Conservation (phyloP, 2,888 invertebrate species). For the Hermodice carunculata region DNA sequence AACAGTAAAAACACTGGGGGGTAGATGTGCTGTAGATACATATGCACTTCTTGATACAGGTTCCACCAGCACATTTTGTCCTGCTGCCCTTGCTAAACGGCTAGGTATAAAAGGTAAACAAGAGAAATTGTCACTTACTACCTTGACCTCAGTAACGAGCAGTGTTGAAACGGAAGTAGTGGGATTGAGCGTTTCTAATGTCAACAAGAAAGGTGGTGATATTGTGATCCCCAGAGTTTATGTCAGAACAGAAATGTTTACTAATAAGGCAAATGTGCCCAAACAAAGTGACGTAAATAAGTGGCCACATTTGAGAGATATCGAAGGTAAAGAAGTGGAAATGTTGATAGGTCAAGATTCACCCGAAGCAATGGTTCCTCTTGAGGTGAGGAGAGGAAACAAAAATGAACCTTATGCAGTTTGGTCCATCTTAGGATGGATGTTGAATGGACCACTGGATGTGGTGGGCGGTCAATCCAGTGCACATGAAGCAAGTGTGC, state of each 20-base stretch:
- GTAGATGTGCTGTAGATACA: neutral
- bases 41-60: neutral
- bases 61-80: neutral
- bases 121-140: neutral
- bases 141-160: neutral
- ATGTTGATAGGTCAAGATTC: conserved; percentile 26
- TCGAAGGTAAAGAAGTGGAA: conserved; percentile 4
- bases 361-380: neutral
- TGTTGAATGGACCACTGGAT: conserved; percentile 20
- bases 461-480: neutral
- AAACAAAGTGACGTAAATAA: too few relatives aligned
- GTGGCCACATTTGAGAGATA: conserved; percentile 15
- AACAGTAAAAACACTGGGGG: neutral
- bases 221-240: too few relatives aligned
- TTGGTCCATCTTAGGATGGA: conserved; percentile 22
- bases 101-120: neutral
- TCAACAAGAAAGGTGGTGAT: too few relatives aligned
- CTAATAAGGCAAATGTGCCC: too few relatives aligned
- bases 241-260: too few relatives aligned
- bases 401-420: conserved; percentile 23
- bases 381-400: neutral
- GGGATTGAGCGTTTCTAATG: too few relatives aligned
- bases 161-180: too few relatives aligned
- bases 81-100: neutral
- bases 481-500: too few relatives aligned